Evolutionary conservation across 2,797 vertebrate genomes (phyloP).

Genomic region (Thripadectes ignobilis): DNA sequence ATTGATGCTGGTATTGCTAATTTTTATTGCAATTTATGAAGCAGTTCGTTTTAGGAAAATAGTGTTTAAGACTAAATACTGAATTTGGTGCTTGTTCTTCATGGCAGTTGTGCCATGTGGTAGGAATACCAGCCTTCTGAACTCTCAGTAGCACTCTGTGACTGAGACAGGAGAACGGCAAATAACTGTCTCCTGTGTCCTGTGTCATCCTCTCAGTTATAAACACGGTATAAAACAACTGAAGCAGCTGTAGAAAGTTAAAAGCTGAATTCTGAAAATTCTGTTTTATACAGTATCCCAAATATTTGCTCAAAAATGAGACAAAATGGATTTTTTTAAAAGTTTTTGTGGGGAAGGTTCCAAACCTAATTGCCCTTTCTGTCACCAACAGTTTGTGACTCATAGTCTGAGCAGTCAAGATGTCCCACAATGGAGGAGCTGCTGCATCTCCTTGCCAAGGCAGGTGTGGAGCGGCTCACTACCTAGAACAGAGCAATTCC

Average conservation of each 20-base stretch:
- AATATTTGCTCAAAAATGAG: neutral
- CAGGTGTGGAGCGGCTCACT: neutral
- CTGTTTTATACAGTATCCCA: neutral
- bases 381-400: neutral
- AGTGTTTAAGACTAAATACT: neutral
- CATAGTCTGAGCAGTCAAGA: fast-evolving
- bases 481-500: neutral
- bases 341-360: neutral
- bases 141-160: neutral
- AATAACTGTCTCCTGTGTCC: neutral
- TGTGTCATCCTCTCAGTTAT: neutral
- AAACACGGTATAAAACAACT: neutral
- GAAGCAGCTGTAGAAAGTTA: neutral
- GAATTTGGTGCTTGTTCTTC: neutral
- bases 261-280: neutral
- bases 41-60: neutral
- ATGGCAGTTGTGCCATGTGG: neutral
- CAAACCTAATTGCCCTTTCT: neutral
- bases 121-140: neutral
- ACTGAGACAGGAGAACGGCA: neutral
- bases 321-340: neutral
- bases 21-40: neutral
- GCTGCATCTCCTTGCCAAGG: neutral
- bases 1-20: neutral
- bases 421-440: neutral